Conservation (phyloP, 2,797 vertebrate genomes). For the Cossypha heuglini region DNA sequence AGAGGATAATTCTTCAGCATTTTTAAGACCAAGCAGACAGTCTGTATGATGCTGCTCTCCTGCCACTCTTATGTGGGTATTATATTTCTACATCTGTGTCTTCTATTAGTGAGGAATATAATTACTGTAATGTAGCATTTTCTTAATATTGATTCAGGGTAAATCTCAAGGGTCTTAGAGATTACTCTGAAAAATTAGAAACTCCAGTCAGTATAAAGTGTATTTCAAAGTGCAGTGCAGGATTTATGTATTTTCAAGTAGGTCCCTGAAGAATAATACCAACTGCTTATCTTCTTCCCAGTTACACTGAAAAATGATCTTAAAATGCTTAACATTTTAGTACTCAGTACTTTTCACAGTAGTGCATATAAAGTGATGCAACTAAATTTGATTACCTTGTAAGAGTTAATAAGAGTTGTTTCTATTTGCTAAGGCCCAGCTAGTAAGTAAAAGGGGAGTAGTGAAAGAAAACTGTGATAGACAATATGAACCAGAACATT, state of each 20-base stretch:
- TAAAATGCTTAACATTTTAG: neutral
- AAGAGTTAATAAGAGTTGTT: neutral
- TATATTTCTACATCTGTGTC: accelerated
- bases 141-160: neutral
- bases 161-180: neutral
- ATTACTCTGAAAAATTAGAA: neutral
- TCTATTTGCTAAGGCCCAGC: neutral
- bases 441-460: neutral
- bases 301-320: neutral
- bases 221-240: neutral
- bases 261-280: neutral
- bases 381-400: neutral
- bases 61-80: neutral
- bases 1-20: neutral
- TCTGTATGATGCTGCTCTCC: neutral
- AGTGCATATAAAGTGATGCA: neutral
- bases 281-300: neutral
- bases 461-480: neutral
- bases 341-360: neutral
- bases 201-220: neutral
- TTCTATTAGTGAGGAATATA: neutral
- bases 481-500: neutral
- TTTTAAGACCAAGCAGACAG: neutral
- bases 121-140: neutral
- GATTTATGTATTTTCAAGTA: neutral